Conservation (phyloP, 23 tunicate species). For the Trididemnum nubilum region DNA sequence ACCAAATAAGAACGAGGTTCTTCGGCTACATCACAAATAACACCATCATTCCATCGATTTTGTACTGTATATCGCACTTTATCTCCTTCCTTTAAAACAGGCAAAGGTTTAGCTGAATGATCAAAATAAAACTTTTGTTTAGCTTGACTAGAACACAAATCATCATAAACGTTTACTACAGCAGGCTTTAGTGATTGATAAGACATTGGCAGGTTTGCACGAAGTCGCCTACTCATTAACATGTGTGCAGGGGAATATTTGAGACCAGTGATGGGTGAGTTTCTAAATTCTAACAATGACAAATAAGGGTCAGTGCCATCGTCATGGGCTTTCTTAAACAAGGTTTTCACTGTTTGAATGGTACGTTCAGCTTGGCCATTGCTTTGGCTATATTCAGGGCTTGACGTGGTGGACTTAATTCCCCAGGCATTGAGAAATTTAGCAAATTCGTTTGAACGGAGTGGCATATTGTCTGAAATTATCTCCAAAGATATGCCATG, state of each 20-base stretch:
- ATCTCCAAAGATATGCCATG: slow-evolving; percentile 28
- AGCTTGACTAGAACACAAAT: neutral
- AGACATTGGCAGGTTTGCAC: slow-evolving; percentile 7
- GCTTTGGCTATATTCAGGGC: slow-evolving; percentile 27
- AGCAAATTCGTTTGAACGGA: slow-evolving; percentile 7
- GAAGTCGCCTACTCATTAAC: slow-evolving; percentile 14
- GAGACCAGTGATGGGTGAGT: slow-evolving; percentile 5
- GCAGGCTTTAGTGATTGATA: neutral
- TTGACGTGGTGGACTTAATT: slow-evolving; percentile 20
- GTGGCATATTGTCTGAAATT: slow-evolving; percentile 33
- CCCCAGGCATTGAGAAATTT: slow-evolving; percentile 12
- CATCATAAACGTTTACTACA: slow-evolving; percentile 13
- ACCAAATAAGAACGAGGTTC: neutral
- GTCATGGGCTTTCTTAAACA: slow-evolving; percentile 31
- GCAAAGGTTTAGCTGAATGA: neutral
- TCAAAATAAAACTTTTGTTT: neutral
- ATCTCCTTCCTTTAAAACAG: neutral
- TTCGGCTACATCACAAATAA: neutral
- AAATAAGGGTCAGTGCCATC: slow-evolving; percentile 19
- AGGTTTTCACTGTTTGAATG: slow-evolving; percentile 30
- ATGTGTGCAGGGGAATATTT: slow-evolving; percentile 21
- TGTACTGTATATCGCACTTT: no score
- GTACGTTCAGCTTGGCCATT: slow-evolving; percentile 45
- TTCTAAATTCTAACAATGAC: slow-evolving; percentile 36
- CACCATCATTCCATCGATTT: neutral